A percentile compares a stretch with the other conserved stretches of the same genome.
Conservation (phyloP, 2,797 vertebrate species). For the Pteropus rufus region DNA sequence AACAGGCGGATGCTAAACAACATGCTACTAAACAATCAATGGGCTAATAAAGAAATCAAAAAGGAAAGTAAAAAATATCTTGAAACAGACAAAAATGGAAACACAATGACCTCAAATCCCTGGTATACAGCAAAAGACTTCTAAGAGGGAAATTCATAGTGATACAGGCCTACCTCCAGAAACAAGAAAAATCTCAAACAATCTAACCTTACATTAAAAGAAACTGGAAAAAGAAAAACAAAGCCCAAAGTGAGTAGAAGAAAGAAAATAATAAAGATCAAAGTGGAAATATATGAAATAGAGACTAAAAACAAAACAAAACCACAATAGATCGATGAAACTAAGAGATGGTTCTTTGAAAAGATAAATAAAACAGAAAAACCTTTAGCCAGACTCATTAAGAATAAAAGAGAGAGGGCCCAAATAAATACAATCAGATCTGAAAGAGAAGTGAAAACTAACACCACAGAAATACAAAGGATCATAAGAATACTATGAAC, state of each 20-base stretch:
- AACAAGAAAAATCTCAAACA: background rate
- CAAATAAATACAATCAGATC: background rate
- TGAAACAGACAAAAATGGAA: background rate
- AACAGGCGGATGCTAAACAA: background rate
- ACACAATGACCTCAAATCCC: background rate
- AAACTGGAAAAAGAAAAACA: background rate
- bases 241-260: background rate
- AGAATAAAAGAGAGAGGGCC: background rate
- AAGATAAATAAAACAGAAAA: background rate
- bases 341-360: background rate
- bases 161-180: background rate
- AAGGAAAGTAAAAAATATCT: background rate
- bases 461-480: background rate
- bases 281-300: background rate
- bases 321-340: background rate
- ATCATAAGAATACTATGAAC: background rate
- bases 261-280: background rate
- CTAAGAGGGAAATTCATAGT: background rate
- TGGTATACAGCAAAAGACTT: background rate
- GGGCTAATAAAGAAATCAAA: background rate
- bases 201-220: background rate
- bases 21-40: background rate
- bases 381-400: background rate
- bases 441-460: background rate
- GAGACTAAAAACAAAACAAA: background rate